Evolutionary conservation across 2,888 invertebrate species (phyloP), one percentile per base, ranked within the genome.

Genomic region (Nephrotoma appendiculata): DNA sequence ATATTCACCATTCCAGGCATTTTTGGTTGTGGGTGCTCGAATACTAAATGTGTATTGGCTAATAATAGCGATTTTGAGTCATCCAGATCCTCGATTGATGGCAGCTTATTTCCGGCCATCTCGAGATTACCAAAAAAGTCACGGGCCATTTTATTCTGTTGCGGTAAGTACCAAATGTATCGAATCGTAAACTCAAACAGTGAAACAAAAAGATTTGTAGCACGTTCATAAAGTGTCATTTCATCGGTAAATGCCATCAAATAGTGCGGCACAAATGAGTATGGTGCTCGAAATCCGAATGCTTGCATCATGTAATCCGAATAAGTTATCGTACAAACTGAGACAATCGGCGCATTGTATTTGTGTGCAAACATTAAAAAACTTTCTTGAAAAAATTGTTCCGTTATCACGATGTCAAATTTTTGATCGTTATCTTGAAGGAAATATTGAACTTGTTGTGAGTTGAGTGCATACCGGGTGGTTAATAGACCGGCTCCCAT

Each of bases 31-130:
- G 92, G 91, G 2, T 92, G 90, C 86, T 92, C 91, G n/a, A 93
- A 88, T 85, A 91, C 91, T 85, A 92, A 91, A 89, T 94, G 93
- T 7, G 92, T 92, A 89, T 94, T 94, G 2, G 92, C 90, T 45
- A 94, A 88, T 87, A 93, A 90, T 45, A 93, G 87, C 0, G 93
- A 92, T 6, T 93, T 91, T 85, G 92, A 92, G 9, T 90, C 91
- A 88, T 93, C 92, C 57, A 93, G 87, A 9, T 93, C 91, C 0
- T 90, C 89, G 1, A 93, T 89, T 5, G 91, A 89, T 0, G 93
- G 93, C 7, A 92, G 86, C 0, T 83, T 41, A n/a, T 83, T 83
- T 12, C 41, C 41, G 4, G 7, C n/a, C 0, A 11, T 11, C n/a
- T 83, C 83, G n/a, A 83, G 41, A 41, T 83, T 5, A n/a, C 9